Evolutionary conservation across 1,140 invertebrate genomes (phyloP).

Genomic region (Tenebrio molitor): DNA sequence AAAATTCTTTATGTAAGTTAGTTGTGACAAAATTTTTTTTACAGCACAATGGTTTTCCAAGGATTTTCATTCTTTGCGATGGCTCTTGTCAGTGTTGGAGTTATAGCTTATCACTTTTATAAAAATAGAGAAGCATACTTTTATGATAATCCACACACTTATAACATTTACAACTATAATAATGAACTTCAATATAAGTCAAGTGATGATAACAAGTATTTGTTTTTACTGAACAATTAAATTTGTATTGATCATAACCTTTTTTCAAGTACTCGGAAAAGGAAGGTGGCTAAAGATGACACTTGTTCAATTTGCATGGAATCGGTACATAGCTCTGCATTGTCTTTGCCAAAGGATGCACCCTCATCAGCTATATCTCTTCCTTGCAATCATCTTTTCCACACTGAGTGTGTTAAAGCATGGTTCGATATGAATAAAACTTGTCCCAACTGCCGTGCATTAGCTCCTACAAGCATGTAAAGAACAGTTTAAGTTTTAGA

Average conservation of each 20-base stretch:
- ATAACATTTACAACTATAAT: neutral
- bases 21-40: neutral
- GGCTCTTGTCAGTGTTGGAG: slow-evolving; percentile 1
- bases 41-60: slow-evolving; percentile 13
- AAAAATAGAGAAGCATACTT: slow-evolving; percentile 14
- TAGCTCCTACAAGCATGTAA: neutral
- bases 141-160: neutral
- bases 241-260: no score
- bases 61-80: slow-evolving; percentile 5
- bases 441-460: slow-evolving; percentile 48
- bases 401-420: slow-evolving; percentile 47
- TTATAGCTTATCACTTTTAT: slow-evolving; percentile 17
- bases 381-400: slow-evolving; percentile 48
- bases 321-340: slow-evolving; percentile 3
- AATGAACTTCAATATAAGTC: neutral
- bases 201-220: slow-evolving; percentile 12
- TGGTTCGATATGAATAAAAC: slow-evolving; percentile 45
- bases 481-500: no score
- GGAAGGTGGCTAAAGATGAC: slow-evolving; percentile 2
- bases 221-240: neutral
- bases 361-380: slow-evolving; percentile 9
- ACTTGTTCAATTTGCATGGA: slow-evolving; percentile 52
- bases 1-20: no score
- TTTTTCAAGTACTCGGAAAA: neutral
- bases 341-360: neutral